Conservation (phyloP, 2,113 vertebrate species). For the Muscicapa adusta region DNA sequence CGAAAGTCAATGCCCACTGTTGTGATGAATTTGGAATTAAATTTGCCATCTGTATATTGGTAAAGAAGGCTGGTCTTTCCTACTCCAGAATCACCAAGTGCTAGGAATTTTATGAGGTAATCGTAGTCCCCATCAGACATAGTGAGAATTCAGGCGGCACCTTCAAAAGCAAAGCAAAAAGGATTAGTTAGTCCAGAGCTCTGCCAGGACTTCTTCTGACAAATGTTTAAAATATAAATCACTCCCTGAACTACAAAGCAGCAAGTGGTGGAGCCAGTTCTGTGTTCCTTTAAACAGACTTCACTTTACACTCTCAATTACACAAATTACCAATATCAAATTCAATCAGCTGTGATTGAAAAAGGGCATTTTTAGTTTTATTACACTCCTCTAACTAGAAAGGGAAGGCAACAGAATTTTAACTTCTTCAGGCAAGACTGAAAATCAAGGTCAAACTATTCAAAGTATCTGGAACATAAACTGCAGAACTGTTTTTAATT, state of each 20-base stretch:
- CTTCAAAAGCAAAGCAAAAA: conserved; percentile 58
- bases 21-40: conserved; percentile 97
- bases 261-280: not conserved
- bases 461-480: not conserved
- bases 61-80: conserved; percentile 97
- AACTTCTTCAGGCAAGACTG: not conserved
- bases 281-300: not conserved
- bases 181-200: not conserved
- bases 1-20: conserved; percentile 98
- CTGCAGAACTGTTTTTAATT: not conserved
- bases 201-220: not conserved
- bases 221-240: not conserved
- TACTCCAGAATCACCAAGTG: conserved; percentile 94
- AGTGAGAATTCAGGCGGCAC: conserved; percentile 76
- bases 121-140: conserved; percentile 99
- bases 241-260: not conserved
- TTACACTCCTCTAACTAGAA: not conserved
- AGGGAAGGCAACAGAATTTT: not conserved
- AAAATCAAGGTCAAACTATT: not conserved
- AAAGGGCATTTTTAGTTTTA: not conserved
- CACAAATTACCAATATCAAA: not conserved
- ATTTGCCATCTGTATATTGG: conserved; percentile 95
- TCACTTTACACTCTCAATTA: not conserved
- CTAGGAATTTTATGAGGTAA: conserved; percentile 99
- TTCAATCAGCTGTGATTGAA: not conserved